Evolutionary conservation across 2,113 vertebrate genomes (phyloP).

Genomic region (Cinclus mexicanus): DNA sequence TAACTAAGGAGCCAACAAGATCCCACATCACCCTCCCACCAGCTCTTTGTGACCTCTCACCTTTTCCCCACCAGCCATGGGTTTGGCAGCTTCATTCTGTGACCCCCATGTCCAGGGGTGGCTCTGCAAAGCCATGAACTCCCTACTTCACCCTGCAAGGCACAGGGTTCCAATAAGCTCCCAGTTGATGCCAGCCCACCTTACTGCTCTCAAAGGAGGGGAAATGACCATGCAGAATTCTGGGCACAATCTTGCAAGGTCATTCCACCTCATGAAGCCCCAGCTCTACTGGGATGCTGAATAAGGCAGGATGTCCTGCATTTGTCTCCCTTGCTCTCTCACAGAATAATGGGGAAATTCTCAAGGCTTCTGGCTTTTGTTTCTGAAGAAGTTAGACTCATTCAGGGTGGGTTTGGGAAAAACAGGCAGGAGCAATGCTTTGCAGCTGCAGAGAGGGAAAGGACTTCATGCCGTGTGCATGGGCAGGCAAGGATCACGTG

Average conservation of each 20-base stretch:
- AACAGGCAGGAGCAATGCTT: not conserved
- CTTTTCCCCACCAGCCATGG: not conserved
- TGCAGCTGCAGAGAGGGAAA: not conserved
- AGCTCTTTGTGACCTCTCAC: fast-evolving
- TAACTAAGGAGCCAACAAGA: not conserved
- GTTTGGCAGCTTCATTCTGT: not conserved
- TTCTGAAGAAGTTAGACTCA: not conserved
- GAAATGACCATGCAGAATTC: not conserved
- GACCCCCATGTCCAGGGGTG: not conserved
- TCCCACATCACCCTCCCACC: not conserved
- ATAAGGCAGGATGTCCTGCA: not conserved
- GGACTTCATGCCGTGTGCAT: fast-evolving
- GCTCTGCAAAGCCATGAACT: not conserved
- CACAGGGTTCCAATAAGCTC: fast-evolving
- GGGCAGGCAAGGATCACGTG: not conserved
- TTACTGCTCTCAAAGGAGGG: not conserved
- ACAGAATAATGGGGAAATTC: not conserved
- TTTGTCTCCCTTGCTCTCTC: not conserved
- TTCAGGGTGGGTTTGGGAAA: not conserved
- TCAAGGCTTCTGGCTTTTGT: not conserved
- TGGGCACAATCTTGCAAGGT: not conserved
- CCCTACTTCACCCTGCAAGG: fast-evolving
- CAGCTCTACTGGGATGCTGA: not conserved
- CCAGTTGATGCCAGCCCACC: fast-evolving
- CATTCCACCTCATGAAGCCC: not conserved